Conservation (phyloP, 2,113 vertebrate genomes). For the Nerophis lumbriciformis region DNA sequence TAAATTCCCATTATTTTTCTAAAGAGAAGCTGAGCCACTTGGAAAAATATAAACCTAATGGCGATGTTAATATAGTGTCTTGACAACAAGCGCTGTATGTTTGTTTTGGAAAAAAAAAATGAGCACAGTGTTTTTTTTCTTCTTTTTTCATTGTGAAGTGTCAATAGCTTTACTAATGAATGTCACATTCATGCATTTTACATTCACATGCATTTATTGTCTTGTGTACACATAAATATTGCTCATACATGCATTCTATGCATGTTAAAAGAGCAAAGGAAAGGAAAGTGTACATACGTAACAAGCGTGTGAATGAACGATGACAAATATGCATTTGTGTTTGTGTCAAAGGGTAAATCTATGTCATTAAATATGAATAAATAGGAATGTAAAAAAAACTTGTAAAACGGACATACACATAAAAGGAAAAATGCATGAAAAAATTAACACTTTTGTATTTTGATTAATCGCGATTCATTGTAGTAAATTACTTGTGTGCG, state of each 20-base stretch:
- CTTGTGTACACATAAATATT: background rate
- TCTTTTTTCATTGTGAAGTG: background rate
- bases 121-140: slow-evolving; percentile 8
- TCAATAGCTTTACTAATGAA: slow-evolving; percentile 6
- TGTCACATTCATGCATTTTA: background rate
- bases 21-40: slow-evolving; percentile 42
- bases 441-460: too few species aligned
- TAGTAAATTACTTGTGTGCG: too few species aligned
- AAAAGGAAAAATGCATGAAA: too few species aligned
- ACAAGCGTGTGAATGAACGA: too few species aligned
- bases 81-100: slow-evolving; percentile 35
- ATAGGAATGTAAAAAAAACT: too few species aligned
- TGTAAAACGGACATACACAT: too few species aligned
- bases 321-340: too few species aligned
- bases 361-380: too few species aligned
- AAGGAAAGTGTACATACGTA: too few species aligned
- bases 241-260: background rate
- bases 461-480: too few species aligned
- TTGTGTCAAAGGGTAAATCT: too few species aligned
- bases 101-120: slow-evolving; percentile 33
- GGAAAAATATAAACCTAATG: slow-evolving; percentile 54
- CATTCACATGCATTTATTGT: background rate
- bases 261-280: background rate
- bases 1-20: slow-evolving; percentile 54
- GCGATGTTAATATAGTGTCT: slow-evolving; percentile 54